Percentiles rank a stretch among this genome's conserved stretches.
These are phyloP conservation scores for Loris lydekkerianus DNA, from an alignment of 2,797 vertebrate species.

Conservation along the genomic window DNA sequence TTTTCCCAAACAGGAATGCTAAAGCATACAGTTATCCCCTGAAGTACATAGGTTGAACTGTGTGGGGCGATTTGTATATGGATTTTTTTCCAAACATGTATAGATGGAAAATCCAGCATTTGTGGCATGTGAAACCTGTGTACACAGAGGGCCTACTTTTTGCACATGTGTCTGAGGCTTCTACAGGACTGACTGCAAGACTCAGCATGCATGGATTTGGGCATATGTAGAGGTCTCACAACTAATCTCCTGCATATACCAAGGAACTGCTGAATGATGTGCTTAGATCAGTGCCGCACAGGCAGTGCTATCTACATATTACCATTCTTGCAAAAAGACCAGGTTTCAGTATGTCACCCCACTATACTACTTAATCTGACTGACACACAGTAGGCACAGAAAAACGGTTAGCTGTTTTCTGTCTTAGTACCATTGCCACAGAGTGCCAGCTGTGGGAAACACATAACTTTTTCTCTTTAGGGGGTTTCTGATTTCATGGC, in stretches of 20 bases:
- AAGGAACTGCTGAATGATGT: background rate
- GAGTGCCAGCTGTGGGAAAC: background rate
- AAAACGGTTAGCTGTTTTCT: background rate
- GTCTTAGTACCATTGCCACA: background rate
- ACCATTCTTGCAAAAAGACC: background rate
- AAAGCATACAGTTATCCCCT: background rate
- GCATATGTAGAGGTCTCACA: background rate
- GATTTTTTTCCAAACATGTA: background rate
- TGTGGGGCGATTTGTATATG: background rate
- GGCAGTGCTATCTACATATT: background rate
- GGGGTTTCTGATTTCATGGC: conserved; percentile 4
- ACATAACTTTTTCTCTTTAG: background rate
- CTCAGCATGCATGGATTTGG: accelerated
- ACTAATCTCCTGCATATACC: background rate
- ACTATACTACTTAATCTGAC: background rate
- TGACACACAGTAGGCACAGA: background rate
- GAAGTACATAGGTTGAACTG: background rate
- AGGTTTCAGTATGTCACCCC: background rate
- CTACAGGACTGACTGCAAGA: background rate
- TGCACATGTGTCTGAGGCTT: background rate
- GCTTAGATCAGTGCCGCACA: background rate
- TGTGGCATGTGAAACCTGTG: background rate
- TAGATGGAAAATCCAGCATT: background rate
- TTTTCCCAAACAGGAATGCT: background rate
- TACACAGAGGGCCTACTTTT: background rate